phyloP scores from a whole-genome alignment of 2,113 vertebrate species.

The Todiramphus chloris region DNA sequence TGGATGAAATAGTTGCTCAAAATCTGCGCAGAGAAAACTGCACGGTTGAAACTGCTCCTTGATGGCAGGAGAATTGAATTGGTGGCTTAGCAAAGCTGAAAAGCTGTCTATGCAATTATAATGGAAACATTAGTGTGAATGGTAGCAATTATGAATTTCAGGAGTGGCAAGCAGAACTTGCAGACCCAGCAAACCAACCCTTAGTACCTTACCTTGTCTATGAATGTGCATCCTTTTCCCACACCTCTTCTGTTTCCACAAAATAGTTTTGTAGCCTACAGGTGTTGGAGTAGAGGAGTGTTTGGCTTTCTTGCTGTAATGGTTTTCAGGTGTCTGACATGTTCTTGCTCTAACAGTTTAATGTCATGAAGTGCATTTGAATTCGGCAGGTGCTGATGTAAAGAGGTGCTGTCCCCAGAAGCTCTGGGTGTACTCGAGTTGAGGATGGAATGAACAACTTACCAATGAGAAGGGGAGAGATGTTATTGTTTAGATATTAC shows the following conservation, averaged over 20 bases:
- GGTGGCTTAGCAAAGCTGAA: neutral
- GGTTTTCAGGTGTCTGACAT: neutral
- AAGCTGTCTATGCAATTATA: accelerated
- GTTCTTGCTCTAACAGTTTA: neutral
- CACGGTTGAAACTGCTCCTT: neutral
- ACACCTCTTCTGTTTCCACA: neutral
- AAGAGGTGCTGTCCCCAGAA: neutral
- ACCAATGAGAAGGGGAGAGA: neutral
- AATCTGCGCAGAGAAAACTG: neutral
- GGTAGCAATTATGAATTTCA: neutral
- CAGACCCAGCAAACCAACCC: neutral
- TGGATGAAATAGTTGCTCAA: neutral
- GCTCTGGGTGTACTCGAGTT: neutral
- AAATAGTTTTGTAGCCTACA: neutral
- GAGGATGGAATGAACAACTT: neutral
- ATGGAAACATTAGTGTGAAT: accelerated
- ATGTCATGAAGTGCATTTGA: neutral
- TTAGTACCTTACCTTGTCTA: accelerated
- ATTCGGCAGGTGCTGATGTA: neutral
- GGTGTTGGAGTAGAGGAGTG: neutral
- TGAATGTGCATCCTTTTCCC: neutral
- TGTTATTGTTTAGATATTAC: neutral
- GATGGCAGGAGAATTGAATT: neutral
- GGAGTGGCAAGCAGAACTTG: neutral
- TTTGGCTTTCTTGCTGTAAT: neutral